These are phyloP conservation scores for Trogon surrucura DNA, from an alignment of 2,113 vertebrate species.

Conservation along the genomic window DNA sequence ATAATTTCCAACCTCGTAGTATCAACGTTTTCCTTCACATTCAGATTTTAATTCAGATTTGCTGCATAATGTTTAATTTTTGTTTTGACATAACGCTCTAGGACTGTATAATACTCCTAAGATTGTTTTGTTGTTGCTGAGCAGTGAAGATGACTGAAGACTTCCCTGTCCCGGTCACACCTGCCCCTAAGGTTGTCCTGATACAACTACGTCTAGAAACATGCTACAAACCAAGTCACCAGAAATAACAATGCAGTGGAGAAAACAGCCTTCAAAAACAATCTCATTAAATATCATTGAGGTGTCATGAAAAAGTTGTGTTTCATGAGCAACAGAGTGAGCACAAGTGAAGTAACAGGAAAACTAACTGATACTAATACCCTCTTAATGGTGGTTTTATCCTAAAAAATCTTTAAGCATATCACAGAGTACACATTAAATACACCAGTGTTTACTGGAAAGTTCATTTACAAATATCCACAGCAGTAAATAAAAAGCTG, in stretches of 20 bases:
- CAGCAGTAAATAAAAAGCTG: not conserved
- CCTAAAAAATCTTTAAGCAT: not conserved
- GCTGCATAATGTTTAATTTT: not conserved
- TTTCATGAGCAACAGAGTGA: not conserved
- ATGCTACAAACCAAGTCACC: not conserved
- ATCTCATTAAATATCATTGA: not conserved
- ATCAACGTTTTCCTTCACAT: not conserved
- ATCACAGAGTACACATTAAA: not conserved
- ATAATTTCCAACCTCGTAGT: not conserved
- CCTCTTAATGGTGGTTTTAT: not conserved
- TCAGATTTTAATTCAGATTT: not conserved
- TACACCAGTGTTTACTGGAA: not conserved
- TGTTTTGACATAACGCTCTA: not conserved
- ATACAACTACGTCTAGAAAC: not conserved
- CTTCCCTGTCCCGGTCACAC: not conserved
- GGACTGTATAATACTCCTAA: not conserved
- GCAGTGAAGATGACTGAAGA: not conserved
- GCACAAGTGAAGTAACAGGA: not conserved
- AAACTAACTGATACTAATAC: not conserved
- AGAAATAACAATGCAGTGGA: not conserved
- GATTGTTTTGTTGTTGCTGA: not conserved
- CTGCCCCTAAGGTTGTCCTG: fast-evolving
- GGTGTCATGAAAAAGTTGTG: not conserved
- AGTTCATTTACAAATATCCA: not conserved
- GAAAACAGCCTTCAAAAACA: not conserved